Percentiles rank a stretch among this genome's conserved stretches.
These are phyloP conservation scores for Plagodis dolabraria DNA, from an alignment of 2,888 invertebrate species.

Conservation along the genomic window DNA sequence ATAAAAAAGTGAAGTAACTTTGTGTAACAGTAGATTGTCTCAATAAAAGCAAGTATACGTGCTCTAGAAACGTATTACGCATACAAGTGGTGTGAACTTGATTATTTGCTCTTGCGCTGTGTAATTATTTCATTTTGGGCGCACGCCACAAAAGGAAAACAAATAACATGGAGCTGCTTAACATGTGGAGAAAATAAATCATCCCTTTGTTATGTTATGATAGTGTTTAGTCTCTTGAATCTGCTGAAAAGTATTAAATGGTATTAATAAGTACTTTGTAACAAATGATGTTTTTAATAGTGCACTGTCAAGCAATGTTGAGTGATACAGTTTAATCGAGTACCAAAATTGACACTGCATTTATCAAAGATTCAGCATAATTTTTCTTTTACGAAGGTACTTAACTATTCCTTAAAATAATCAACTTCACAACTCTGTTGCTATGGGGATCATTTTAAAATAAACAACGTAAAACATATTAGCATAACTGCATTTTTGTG, in stretches of 20 bases:
- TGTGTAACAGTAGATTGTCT: slow-evolving; percentile 20
- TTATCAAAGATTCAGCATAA: no score
- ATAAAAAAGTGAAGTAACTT: slow-evolving; percentile 11
- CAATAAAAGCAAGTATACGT: slow-evolving; percentile 17
- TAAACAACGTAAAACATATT: background rate
- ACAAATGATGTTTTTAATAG: no score
- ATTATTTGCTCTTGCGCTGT: slow-evolving; percentile 8
- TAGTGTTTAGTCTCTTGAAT: no score
- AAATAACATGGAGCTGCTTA: background rate
- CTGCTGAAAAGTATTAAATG: no score
- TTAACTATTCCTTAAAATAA: no score
- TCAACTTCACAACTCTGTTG: background rate
- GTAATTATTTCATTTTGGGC: slow-evolving; percentile 2
- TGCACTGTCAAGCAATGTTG: no score
- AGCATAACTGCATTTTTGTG: background rate
- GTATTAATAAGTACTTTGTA: no score
- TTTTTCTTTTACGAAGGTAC: no score
- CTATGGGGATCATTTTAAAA: background rate
- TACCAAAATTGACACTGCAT: no score
- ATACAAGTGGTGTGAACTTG: slow-evolving; percentile 19
- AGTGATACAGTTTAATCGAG: no score
- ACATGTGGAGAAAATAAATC: no score
- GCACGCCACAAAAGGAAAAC: background rate
- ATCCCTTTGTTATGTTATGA: no score
- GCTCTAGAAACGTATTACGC: slow-evolving; percentile 30